Conservation (phyloP, 1,140 invertebrate genomes). For the Drosophila pruinosa region DNA sequence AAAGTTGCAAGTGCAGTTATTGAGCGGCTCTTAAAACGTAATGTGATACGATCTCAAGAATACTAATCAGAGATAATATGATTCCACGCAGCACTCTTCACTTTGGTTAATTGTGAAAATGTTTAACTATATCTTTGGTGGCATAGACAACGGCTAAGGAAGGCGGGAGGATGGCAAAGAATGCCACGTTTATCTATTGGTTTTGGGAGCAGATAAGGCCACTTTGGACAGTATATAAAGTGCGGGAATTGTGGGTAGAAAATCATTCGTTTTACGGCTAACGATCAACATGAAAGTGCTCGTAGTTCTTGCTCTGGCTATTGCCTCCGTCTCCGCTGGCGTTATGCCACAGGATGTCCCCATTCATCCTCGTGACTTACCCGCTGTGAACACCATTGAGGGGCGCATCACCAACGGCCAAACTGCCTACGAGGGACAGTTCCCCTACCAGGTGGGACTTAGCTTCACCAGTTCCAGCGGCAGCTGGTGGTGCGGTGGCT, state of each 20-base stretch:
- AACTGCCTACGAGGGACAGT: conserved; percentile 77
- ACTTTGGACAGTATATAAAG: conserved; percentile 39
- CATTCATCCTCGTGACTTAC: conserved; percentile 57
- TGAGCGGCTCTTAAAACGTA: conserved; percentile 31
- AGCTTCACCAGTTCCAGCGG: conserved; percentile 68
- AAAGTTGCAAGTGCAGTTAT: not conserved
- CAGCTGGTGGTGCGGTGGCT: conserved; percentile 85
- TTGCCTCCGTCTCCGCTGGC: conserved; percentile 66
- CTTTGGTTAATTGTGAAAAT: not conserved
- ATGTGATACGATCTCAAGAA: conserved; percentile 6
- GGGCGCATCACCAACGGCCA: conserved; percentile 76
- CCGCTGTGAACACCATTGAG: conserved; percentile 37
- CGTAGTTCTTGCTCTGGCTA: conserved; percentile 63
- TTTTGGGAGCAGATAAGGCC: conserved; percentile 12
- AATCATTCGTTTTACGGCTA: conserved; percentile 50
- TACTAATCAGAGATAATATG: not conserved
- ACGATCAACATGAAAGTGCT: conserved; percentile 72
- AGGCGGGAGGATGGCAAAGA: not conserved
- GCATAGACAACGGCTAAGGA: not conserved
- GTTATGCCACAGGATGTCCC: conserved; percentile 41
- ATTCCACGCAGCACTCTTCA: not conserved
- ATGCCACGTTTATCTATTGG: not conserved
- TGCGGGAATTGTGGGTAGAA: not conserved
- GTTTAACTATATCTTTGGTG: not conserved
- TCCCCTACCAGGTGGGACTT: conserved; percentile 84